These are phyloP conservation scores for Drosophila falleni DNA, from an alignment of 2,888 invertebrate genomes.

Conservation along the genomic window DNA sequence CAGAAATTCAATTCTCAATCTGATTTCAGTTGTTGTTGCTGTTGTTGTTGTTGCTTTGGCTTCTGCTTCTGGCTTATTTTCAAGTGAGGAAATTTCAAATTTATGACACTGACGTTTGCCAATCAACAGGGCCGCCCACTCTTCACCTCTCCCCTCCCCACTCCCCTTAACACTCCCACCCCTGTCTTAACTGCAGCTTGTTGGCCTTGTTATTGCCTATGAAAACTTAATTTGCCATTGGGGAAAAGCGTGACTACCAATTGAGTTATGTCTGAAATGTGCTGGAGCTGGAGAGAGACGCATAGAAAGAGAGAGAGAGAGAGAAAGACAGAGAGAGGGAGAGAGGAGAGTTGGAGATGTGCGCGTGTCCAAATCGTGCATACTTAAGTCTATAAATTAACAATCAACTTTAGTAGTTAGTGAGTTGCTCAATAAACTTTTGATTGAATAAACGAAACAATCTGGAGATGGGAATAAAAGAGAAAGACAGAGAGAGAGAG, in stretches of 20 bases:
- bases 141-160: neutral
- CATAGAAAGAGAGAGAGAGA: neutral
- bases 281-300: neutral
- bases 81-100: constrained; percentile 66
- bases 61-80: constrained; percentile 16
- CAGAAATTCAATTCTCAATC: constrained; percentile 60
- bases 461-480: neutral
- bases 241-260: constrained; percentile 48
- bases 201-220: constrained; percentile 57
- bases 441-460: neutral
- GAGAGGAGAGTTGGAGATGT: constrained; percentile 23
- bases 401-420: neutral
- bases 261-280: constrained; percentile 63
- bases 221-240: constrained; percentile 74
- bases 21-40: constrained; percentile 8
- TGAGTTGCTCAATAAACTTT: constrained; percentile 6
- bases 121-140: constrained; percentile 50
- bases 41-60: constrained; percentile 9
- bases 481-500: neutral
- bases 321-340: neutral
- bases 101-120: constrained; percentile 68
- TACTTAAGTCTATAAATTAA: constrained; percentile 13
- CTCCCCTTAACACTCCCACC: neutral
- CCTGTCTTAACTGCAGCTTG: neutral
- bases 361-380: constrained; percentile 35